Evolutionary conservation across 1,140 invertebrate species (phyloP).

Genomic region (Oryctes rhinoceros): DNA sequence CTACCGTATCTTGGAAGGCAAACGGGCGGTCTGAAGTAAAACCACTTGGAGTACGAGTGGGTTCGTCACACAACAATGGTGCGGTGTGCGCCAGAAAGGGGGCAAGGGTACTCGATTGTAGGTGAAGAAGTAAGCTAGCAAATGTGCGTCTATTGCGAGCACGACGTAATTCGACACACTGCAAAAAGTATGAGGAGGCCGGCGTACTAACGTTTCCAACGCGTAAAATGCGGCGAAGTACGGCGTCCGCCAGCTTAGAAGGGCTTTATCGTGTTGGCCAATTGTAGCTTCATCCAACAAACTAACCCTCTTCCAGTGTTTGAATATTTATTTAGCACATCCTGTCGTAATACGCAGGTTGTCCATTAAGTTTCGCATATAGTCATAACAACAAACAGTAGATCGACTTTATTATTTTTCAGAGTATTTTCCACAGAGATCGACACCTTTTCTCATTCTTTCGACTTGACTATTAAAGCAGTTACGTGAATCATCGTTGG

Average conservation of each 20-base stretch:
- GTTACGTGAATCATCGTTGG: too few species aligned
- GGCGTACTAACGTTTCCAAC: not conserved
- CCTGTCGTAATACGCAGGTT: too few species aligned
- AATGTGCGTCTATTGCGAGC: not conserved
- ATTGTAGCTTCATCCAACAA: too few species aligned
- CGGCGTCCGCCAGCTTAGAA: not conserved
- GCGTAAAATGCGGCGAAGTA: not conserved
- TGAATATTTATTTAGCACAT: too few species aligned
- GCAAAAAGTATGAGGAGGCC: not conserved
- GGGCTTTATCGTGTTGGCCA: not conserved
- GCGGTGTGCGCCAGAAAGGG: not conserved
- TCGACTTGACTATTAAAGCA: too few species aligned
- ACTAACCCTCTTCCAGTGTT: too few species aligned
- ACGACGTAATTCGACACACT: not conserved
- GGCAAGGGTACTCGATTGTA: not conserved
- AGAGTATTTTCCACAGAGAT: too few species aligned
- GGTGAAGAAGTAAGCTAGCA: not conserved
- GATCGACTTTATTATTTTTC: too few species aligned
- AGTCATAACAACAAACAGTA: too few species aligned
- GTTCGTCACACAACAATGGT: not conserved
- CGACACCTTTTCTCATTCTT: too few species aligned
- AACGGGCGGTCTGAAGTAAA: not conserved
- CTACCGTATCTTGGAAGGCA: not conserved
- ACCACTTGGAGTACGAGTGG: not conserved
- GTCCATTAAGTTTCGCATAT: too few species aligned